Evolutionary conservation across 2,113 vertebrate species (phyloP).

Genomic region (Sylvilagus bachmani): DNA sequence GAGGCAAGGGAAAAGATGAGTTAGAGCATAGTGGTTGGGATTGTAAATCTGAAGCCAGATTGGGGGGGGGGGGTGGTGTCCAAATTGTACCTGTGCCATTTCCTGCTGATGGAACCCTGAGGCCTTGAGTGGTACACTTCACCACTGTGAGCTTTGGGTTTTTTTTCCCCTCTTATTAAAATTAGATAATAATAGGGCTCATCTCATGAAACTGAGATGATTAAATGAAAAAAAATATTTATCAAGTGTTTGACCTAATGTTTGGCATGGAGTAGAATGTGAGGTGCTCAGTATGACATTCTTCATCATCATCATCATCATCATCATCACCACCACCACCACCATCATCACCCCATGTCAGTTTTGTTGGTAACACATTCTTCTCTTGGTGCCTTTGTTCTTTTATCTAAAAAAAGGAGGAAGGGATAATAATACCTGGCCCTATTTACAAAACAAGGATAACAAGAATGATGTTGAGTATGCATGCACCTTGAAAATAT

Average conservation of each 20-base stretch:
- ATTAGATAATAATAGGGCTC: neutral
- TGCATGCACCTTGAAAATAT: neutral
- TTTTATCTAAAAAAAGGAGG: neutral
- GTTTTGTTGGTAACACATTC: neutral
- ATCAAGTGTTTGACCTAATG: neutral
- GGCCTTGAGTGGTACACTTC: neutral
- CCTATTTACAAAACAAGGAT: neutral
- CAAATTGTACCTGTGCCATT: neutral
- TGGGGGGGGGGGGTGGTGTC: neutral
- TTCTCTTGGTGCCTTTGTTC: neutral
- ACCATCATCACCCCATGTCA: neutral
- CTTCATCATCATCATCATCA: neutral
- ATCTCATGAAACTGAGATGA: neutral
- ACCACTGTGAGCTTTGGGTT: neutral
- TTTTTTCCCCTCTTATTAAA: neutral
- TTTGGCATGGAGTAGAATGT: neutral
- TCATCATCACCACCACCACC: neutral
- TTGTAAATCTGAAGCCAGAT: neutral
- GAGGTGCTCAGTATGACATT: neutral
- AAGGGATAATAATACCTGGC: neutral
- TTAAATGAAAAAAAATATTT: neutral
- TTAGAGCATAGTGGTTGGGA: neutral
- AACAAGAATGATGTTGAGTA: neutral
- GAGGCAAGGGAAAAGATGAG: neutral
- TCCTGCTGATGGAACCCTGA: neutral